phyloP scores from a whole-genome alignment of 2,797 vertebrate genomes.

The Gallinago nigripennis region DNA sequence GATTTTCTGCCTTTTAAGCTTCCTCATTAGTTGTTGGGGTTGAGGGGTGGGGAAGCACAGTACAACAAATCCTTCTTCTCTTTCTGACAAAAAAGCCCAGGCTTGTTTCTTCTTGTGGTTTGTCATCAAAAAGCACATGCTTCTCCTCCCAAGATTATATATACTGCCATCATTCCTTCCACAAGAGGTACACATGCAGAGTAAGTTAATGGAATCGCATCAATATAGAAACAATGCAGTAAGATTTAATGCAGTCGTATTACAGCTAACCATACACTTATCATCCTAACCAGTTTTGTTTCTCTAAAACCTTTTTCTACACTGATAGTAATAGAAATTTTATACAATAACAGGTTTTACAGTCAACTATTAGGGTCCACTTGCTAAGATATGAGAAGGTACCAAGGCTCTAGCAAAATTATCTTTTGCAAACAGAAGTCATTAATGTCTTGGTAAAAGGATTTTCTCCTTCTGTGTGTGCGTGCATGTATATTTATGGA shows the following conservation, averaged over 20 bases:
- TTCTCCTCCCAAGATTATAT: neutral
- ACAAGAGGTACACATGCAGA: neutral
- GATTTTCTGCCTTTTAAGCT: constrained; percentile 34
- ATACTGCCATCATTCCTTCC: neutral
- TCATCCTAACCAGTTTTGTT: constrained; percentile 1
- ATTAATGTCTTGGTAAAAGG: constrained; percentile 46
- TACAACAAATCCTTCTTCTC: neutral
- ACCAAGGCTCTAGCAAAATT: constrained; percentile 26
- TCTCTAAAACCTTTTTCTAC: neutral
- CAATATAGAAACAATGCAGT: constrained; percentile 1
- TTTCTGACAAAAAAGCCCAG: neutral
- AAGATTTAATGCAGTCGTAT: neutral
- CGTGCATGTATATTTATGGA: constrained; percentile 33
- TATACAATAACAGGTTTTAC: neutral
- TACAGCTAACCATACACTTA: neutral
- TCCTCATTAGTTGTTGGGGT: neutral
- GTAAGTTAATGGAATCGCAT: neutral
- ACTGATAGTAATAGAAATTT: constrained; percentile 10
- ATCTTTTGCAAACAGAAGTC: constrained; percentile 53
- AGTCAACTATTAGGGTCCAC: neutral
- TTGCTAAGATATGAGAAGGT: constrained; percentile 4
- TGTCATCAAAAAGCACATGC: neutral
- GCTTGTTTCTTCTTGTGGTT: neutral
- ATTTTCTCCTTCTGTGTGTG: constrained; percentile 13
- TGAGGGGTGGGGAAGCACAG: fast-evolving